Evolutionary conservation across 2,888 invertebrate genomes (phyloP).

Genomic region (Exocentrus adspersus): DNA sequence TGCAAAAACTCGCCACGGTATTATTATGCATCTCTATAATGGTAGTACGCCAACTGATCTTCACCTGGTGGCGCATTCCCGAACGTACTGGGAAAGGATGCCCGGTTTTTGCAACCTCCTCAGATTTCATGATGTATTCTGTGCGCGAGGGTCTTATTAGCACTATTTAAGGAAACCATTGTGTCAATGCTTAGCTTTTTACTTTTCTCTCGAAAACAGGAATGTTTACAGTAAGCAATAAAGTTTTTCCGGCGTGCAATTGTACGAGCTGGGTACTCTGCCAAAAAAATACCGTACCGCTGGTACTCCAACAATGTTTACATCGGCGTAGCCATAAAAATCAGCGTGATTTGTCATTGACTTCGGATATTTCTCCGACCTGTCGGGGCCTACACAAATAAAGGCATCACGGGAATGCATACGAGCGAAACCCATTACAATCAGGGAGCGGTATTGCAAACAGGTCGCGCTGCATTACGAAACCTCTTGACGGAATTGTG

Average conservation of each 20-base stretch:
- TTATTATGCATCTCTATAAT: neutral
- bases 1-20: neutral
- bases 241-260: constrained; percentile 43
- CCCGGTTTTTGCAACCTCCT: constrained; percentile 54
- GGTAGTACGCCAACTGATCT: constrained; percentile 29
- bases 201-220: constrained; percentile 50
- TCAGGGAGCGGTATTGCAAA: neutral
- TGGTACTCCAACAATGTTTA: constrained; percentile 44
- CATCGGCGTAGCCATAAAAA: constrained; percentile 50
- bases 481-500: neutral
- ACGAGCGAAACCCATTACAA: constrained; percentile 13
- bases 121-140: constrained; percentile 60
- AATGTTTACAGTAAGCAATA: constrained; percentile 55
- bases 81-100: constrained; percentile 53
- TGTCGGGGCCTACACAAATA: constrained; percentile 37
- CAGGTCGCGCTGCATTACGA: neutral
- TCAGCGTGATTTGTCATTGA: constrained; percentile 52
- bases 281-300: constrained; percentile 37
- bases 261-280: constrained; percentile 36
- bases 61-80: constrained; percentile 53
- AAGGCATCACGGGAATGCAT: constrained; percentile 43
- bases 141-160: constrained; percentile 58
- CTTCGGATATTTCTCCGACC: constrained; percentile 37
- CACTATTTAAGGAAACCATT: constrained; percentile 59
- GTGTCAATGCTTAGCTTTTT: constrained; percentile 57